phyloP scores from a whole-genome alignment of 92 coral and sea anemone genomes.

The Metridium senile region DNA sequence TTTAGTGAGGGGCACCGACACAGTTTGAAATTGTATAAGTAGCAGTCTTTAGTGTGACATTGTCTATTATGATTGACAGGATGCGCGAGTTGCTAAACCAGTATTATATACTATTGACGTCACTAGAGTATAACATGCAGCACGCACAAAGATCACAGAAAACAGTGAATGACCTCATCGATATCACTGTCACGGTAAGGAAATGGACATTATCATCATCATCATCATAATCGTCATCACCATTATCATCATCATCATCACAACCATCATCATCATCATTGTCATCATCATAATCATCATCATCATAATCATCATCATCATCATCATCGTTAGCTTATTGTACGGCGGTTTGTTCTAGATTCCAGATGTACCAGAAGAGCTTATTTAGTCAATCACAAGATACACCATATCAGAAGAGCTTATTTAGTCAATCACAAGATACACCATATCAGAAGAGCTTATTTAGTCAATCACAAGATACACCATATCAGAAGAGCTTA shows the following conservation, averaged over 20 bases:
- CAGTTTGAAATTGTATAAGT: too few species aligned
- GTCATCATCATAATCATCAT: too few species aligned
- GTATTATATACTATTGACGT: slow-evolving; percentile 79
- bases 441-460: not conserved
- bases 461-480: not conserved
- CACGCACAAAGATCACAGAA: slow-evolving; percentile 73
- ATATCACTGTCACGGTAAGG: slow-evolving; percentile 91
- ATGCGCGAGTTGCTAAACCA: slow-evolving; percentile 67
- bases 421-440: not conserved
- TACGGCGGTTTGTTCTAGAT: slow-evolving; percentile 21
- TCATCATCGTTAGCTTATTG: too few species aligned
- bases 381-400: slow-evolving; percentile 17
- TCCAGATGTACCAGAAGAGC: slow-evolving; percentile 63
- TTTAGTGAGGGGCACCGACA: too few species aligned
- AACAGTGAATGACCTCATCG: slow-evolving; percentile 81
- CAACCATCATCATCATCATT: too few species aligned
- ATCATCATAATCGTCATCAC: too few species aligned
- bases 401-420: not conserved
- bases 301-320: too few species aligned
- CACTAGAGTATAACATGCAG: slow-evolving; percentile 88
- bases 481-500: slow-evolving; percentile 56
- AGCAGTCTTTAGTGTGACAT: too few species aligned
- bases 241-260: too few species aligned
- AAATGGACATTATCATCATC: too few species aligned
- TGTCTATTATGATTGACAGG: slow-evolving; percentile 39